Base-by-base conservation (phyloP, 2,113 vertebrate species). In the Leptosomus discolor region DNA sequence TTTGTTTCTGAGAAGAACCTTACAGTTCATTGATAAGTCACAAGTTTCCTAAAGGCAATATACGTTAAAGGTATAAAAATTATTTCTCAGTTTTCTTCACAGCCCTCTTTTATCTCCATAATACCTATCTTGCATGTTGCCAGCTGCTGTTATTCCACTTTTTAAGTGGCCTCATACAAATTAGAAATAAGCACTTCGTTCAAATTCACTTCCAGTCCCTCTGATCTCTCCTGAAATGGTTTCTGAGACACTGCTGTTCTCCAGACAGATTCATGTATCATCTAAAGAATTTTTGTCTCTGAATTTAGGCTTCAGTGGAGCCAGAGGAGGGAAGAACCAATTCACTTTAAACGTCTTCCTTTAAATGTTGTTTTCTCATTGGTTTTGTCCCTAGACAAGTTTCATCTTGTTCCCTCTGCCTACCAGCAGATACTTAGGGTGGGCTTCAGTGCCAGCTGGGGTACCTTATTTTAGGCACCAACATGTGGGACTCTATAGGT, bases 1-100 rank as follows among this genome's bases (percentile, higher is more conserved):
- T 70, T 82, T 94, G 77, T 89, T 95, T 94, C 54, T 88, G 39
- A 89, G 92, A 89, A 91, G 60, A 89, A 53, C 32, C 67, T 94
- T 71, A 37, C 56, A 88, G 67, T 70, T 71, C 87, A 94, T 80
- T 78, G 86, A 88, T 94, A 88, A 89, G n/a, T 74, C 58, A 74
- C 24, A 88, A 68, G 65, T 82, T 85, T 91, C 83, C 53, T 82
- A 94, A 90, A 87, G 67, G 61, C 1, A 23, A 82, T 92, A 45
- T 53, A 87, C 19, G 41, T 94, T 89, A 75, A 75, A 95, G 34
- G 43, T 83, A 92, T 88, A 90, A 90, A 91, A 92, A 78, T 57
- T 67, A 60, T 86, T 88, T 80, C 54, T 86, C 65, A 4, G 7
- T 92, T 94, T 95, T 88, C 73, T 85, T 89, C 69, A 71, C 27